A percentile compares a stretch with the other conserved stretches of the same genome.
phyloP scores from a whole-genome alignment of 2,113 vertebrate genomes.

The Cygnus buccinator region DNA sequence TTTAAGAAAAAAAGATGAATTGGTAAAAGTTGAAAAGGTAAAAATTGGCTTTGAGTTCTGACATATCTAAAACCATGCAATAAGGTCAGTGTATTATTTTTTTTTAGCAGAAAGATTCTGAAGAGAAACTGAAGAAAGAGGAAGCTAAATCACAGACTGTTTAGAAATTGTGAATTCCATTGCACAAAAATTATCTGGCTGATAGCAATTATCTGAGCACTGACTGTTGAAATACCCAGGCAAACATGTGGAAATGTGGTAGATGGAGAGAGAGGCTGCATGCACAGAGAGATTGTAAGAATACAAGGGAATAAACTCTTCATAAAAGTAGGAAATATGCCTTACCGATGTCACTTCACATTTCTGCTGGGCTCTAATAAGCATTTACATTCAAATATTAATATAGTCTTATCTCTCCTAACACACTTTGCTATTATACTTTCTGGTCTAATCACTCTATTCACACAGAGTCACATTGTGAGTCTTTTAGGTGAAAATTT shows the following conservation, averaged over 20 bases:
- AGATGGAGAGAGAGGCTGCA: not conserved
- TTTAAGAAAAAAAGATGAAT: not conserved
- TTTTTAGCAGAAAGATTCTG: not conserved
- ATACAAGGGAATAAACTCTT: not conserved
- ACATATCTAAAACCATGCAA: not conserved
- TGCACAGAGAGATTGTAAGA: not conserved
- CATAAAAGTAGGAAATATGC: not conserved
- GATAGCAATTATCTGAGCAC: not conserved
- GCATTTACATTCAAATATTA: not conserved
- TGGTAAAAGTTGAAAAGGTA: not conserved
- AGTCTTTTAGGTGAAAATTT: not conserved
- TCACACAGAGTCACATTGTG: not conserved
- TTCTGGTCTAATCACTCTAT: not conserved
- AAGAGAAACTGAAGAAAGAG: not conserved
- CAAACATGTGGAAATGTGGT: not conserved
- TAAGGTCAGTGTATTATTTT: accelerated
- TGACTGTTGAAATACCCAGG: not conserved
- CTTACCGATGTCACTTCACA: not conserved
- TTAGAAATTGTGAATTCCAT: not conserved
- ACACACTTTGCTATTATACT: not conserved
- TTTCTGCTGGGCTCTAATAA: not conserved
- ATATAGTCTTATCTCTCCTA: not conserved
- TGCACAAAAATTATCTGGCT: not conserved
- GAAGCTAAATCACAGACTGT: not conserved
- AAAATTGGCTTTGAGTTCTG: not conserved